Percentiles rank a stretch among this genome's conserved stretches.
Conservation (phyloP, 2,113 vertebrate species). For the Ceuthmochares aereus region DNA sequence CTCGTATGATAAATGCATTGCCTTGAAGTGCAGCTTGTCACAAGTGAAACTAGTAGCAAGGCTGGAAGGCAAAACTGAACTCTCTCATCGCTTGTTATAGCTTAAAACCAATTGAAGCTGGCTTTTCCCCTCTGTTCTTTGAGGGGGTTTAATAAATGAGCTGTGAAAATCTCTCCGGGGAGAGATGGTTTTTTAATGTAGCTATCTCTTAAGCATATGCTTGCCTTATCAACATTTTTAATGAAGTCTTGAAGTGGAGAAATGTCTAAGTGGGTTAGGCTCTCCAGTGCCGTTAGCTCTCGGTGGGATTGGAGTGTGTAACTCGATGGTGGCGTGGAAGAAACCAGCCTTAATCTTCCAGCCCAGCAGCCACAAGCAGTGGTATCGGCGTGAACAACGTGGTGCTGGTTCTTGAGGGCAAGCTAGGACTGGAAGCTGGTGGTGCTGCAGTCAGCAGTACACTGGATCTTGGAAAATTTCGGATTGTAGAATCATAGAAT, state of each 20-base stretch:
- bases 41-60: not conserved
- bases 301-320: accelerated
- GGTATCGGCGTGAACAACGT: accelerated
- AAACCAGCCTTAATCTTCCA: not conserved
- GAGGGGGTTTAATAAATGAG: not conserved
- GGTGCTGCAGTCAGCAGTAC: accelerated
- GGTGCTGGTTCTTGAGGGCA: not conserved
- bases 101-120: not conserved
- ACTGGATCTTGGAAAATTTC: too few species aligned
- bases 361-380: not conserved
- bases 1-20: not conserved
- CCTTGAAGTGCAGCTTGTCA: not conserved
- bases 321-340: accelerated
- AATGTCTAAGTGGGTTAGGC: not conserved
- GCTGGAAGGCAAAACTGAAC: not conserved
- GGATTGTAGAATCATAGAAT: too few species aligned
- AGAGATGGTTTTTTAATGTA: not conserved
- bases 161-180: not conserved
- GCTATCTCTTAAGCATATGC: not conserved
- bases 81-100: not conserved
- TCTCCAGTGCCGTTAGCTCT: not conserved
- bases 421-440: not conserved
- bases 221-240: not conserved
- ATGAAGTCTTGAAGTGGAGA: not conserved
- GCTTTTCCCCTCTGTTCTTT: not conserved